Evolutionary conservation across 2,797 vertebrate species (phyloP).

Genomic region (Tamandua tetradactyla): DNA sequence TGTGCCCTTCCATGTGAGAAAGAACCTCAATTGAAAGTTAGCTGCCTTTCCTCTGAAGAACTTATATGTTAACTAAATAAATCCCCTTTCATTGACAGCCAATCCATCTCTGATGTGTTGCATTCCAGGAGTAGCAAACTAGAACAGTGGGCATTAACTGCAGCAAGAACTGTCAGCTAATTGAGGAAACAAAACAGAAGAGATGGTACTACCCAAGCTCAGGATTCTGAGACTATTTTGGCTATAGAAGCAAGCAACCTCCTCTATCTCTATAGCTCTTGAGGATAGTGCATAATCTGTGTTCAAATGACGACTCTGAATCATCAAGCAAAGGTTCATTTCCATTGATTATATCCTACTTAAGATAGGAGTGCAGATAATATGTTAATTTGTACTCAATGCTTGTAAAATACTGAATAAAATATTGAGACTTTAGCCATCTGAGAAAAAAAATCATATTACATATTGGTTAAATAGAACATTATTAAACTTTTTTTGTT

Average conservation of each 20-base stretch:
- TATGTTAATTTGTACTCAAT: slow-evolving; percentile 7
- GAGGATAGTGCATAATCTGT: neutral
- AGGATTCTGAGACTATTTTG: neutral
- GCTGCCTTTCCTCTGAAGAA: too few relatives aligned
- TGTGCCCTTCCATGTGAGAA: too few relatives aligned
- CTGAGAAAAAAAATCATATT: slow-evolving; percentile 6
- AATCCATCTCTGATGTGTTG: too few relatives aligned
- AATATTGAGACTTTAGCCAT: slow-evolving; percentile 5
- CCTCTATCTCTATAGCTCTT: neutral
- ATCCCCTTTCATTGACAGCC: too few relatives aligned
- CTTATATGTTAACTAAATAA: too few relatives aligned
- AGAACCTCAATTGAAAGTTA: too few relatives aligned
- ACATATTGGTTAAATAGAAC: neutral
- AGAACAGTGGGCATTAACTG: neutral
- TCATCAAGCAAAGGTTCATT: slow-evolving; percentile 44
- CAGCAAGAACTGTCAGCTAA: neutral
- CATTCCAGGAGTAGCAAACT: too few relatives aligned
- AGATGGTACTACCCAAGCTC: neutral
- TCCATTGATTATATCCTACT: neutral
- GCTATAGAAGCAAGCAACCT: neutral
- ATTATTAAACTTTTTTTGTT: slow-evolving; percentile 14
- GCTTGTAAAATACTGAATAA: slow-evolving; percentile 22
- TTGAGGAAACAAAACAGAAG: neutral
- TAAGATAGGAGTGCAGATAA: neutral
- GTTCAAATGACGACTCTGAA: neutral